These are phyloP conservation scores for Ammodytes dubius DNA, from an alignment of 2,113 vertebrate genomes.

Conservation along the genomic window DNA sequence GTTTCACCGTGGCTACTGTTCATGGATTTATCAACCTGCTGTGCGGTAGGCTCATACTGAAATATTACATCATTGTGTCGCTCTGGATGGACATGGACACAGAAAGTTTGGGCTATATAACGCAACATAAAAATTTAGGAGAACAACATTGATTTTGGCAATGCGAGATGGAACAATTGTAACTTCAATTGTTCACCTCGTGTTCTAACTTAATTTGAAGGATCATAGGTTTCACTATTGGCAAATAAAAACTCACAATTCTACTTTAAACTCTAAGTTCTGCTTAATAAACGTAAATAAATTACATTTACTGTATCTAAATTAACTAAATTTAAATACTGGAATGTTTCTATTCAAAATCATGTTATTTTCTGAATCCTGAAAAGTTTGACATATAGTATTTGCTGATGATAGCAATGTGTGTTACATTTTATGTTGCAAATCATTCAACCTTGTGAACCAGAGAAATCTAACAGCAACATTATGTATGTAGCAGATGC, in stretches of 20 bases:
- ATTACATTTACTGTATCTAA: background rate
- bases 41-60: background rate
- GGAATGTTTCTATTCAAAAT: too few relatives aligned
- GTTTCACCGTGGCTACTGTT: conserved; percentile 14
- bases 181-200: background rate
- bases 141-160: background rate
- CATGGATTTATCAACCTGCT: conserved; percentile 1
- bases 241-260: background rate
- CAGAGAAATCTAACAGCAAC: background rate
- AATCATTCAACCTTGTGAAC: background rate
- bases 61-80: conserved; percentile 16
- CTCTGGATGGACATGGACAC: background rate
- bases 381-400: background rate
- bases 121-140: background rate
- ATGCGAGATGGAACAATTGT: background rate
- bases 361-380: background rate
- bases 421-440: background rate
- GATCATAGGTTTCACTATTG: background rate
- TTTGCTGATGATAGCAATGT: background rate
- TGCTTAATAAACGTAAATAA: background rate
- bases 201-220: background rate
- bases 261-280: background rate
- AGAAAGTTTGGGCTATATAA: background rate
- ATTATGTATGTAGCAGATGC: background rate
- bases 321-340: too few relatives aligned